These are phyloP conservation scores for Leptarthrus brevirostris DNA, from an alignment of 2,888 invertebrate species.

Conservation along the genomic window DNA sequence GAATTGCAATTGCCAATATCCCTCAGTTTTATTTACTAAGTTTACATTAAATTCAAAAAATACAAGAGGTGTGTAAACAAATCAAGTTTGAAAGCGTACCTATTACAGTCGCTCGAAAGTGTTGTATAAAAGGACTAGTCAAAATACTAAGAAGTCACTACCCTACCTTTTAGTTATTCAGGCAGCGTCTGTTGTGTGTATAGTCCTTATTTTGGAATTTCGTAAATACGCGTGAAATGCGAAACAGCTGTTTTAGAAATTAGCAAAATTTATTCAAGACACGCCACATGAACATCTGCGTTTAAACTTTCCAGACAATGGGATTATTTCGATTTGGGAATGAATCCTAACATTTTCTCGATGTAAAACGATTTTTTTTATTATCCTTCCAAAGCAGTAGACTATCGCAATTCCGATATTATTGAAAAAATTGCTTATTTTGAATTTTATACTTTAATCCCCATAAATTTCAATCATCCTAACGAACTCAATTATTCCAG, in stretches of 20 bases:
- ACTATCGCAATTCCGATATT: neutral
- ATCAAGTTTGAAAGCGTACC: neutral
- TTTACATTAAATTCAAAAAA: neutral
- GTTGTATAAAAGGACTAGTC: neutral
- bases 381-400: neutral
- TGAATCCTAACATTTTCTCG: neutral
- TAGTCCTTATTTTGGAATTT: conserved; percentile 32
- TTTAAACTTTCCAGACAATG: conserved; percentile 33
- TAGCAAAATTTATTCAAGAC: conserved; percentile 34
- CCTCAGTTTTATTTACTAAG: neutral
- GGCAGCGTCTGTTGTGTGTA: conserved; percentile 18
- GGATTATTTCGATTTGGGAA: neutral
- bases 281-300: conserved; percentile 32
- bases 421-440: neutral
- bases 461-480: neutral
- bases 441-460: conserved; percentile 13
- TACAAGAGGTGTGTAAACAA: neutral
- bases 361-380: neutral
- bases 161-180: conserved; percentile 13
- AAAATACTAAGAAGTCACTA: neutral
- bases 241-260: conserved; percentile 20
- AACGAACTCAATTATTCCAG: conserved; percentile 21
- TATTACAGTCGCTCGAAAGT: neutral
- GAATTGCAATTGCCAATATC: neutral
- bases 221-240: conserved; percentile 26